Conservation (phyloP, 2,797 vertebrate species). For the Smutsia temminckii region DNA sequence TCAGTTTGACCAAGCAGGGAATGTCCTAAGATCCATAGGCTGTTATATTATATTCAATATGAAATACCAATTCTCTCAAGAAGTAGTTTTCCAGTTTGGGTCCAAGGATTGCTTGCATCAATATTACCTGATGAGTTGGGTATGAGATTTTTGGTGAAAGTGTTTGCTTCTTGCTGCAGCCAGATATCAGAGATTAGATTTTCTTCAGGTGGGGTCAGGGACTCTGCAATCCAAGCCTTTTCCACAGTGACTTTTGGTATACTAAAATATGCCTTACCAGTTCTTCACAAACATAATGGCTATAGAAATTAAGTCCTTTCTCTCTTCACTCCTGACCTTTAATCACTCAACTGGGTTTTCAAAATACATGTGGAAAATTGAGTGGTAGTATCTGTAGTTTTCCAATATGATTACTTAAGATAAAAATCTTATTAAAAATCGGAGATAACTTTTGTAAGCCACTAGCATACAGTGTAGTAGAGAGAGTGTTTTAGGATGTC, state of each 20-base stretch:
- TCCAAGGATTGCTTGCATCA: not conserved
- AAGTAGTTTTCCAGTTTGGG: not conserved
- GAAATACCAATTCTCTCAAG: not conserved
- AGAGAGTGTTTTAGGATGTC: not conserved
- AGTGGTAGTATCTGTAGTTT: not conserved
- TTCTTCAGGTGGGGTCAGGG: no score
- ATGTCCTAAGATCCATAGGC: no score
- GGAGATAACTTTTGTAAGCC: not conserved
- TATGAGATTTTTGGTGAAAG: not conserved
- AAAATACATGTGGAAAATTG: not conserved
- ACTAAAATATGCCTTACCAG: not conserved
- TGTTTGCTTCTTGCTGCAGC: not conserved
- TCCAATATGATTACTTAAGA: not conserved
- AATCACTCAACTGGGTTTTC: not conserved
- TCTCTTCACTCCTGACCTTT: not conserved
- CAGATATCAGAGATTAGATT: not conserved
- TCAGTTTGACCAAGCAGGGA: not conserved
- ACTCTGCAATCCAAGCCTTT: not conserved
- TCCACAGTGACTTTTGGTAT: not conserved
- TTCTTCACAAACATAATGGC: not conserved
- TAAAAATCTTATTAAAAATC: not conserved
- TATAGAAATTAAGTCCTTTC: not conserved
- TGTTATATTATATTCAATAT: not conserved
- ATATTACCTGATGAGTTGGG: not conserved
- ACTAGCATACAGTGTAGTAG: fast-evolving